Conservation (phyloP, 2,797 vertebrate genomes). For the Emys orbicularis region DNA sequence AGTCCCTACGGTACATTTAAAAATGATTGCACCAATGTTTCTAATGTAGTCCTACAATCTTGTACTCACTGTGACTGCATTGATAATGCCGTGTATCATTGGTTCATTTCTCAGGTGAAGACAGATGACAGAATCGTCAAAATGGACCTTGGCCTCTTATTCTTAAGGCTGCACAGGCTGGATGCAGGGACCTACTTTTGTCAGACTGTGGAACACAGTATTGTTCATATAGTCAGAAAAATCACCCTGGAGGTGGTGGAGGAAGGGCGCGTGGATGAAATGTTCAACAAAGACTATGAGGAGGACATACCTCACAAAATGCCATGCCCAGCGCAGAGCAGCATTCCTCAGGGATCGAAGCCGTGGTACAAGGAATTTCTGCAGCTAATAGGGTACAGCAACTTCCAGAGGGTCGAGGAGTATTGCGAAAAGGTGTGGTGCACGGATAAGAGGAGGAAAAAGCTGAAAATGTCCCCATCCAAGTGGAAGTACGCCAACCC, state of each 20-base stretch:
- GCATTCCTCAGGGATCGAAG: conserved; percentile 80
- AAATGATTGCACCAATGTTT: background rate
- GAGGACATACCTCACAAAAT: conserved; percentile 77
- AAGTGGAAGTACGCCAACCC: conserved; percentile 89
- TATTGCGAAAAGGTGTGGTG: conserved; percentile 99
- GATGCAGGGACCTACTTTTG: conserved; percentile 94
- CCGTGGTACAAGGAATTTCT: conserved; percentile 98
- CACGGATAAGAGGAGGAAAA: conserved; percentile 93
- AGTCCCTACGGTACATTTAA: background rate
- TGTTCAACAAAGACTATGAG: conserved; percentile 83
- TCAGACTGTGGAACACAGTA: conserved; percentile 94
- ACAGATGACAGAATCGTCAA: conserved; percentile 89
- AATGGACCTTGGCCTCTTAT: conserved; percentile 93
- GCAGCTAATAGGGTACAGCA: conserved; percentile 95
- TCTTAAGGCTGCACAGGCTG: conserved; percentile 85
- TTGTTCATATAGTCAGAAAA: conserved; percentile 90
- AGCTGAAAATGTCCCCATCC: conserved; percentile 86
- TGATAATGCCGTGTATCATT: background rate
- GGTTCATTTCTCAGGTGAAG: conserved; percentile 84
- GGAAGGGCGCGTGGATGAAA: conserved; percentile 86
- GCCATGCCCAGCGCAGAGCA: conserved; percentile 81
- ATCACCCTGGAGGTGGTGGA: conserved; percentile 90
- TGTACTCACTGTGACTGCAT: background rate
- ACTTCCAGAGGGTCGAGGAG: conserved; percentile 94
- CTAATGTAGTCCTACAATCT: background rate